A percentile compares a stretch with the other conserved stretches of the same genome.
Evolutionary conservation across 2,888 invertebrate genomes (phyloP).

Genomic region (Cephalotes varians): DNA sequence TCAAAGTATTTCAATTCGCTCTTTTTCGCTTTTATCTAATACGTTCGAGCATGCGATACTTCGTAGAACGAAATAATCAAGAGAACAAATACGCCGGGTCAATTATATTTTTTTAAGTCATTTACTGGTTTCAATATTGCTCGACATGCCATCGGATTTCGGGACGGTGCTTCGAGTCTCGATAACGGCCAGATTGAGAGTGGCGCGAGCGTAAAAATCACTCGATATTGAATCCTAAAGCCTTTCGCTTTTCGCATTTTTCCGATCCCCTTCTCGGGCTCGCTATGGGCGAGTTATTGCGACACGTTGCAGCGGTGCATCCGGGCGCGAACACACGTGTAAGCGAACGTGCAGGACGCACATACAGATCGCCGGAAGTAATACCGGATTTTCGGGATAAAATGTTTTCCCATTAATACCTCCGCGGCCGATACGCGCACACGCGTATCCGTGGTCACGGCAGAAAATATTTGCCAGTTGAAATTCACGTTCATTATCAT

Average conservation of each 20-base stretch:
- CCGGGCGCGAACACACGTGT: not conserved
- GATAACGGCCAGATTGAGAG: constrained; percentile 15
- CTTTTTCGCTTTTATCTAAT: not conserved
- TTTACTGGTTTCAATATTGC: constrained; percentile 3
- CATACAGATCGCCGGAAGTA: constrained; percentile 18
- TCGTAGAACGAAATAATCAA: not conserved
- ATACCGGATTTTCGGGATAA: constrained; percentile 24
- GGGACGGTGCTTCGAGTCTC: constrained; percentile 4
- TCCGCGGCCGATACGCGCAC: not conserved
- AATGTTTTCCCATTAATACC: constrained; percentile 30
- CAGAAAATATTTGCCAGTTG: constrained; percentile 45
- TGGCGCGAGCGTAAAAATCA: constrained; percentile 13
- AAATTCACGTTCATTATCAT: constrained; percentile 59
- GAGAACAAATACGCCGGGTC: not conserved
- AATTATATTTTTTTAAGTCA: constrained; percentile 14
- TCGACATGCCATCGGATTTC: constrained; percentile 13
- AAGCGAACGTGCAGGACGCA: constrained; percentile 8
- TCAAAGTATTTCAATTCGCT: not conserved
- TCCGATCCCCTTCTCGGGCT: not conserved
- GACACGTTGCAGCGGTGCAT: constrained; percentile 14
- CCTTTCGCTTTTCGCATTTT: constrained; percentile 33
- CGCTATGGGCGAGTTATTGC: not conserved
- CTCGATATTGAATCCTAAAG: constrained; percentile 38
- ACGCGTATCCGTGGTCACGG: not conserved
- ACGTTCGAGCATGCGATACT: not conserved